A percentile compares a stretch with the other conserved stretches of the same genome.
Conservation (phyloP, 1,140 invertebrate genomes). For the Globodera rostochiensis region DNA sequence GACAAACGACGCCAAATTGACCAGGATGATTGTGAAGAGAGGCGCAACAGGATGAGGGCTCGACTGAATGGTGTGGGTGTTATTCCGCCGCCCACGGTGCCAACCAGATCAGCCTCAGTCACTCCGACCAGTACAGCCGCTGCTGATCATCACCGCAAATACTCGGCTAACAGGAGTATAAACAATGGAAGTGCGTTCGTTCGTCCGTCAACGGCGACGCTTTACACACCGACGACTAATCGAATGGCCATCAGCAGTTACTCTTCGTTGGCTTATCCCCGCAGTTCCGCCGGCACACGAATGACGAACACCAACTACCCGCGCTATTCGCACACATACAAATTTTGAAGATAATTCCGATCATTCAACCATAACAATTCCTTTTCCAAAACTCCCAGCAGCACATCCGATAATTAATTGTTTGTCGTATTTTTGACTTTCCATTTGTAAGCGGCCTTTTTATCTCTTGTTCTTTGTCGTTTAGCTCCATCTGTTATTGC, state of each 20-base stretch:
- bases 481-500: too few species aligned
- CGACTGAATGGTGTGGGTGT: not conserved
- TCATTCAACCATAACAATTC: too few species aligned
- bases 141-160: not conserved
- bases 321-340: not conserved
- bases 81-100: not conserved
- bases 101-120: not conserved
- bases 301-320: not conserved
- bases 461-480: too few species aligned
- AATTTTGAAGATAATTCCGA: not conserved
- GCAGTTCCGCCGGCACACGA: not conserved
- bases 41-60: not conserved
- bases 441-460: too few species aligned
- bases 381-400: too few species aligned
- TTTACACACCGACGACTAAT: not conserved
- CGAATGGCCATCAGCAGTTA: constrained; percentile 5
- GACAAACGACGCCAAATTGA: not conserved
- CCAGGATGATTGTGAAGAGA: not conserved
- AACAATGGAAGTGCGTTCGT: not conserved
- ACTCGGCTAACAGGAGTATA: not conserved
- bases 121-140: not conserved
- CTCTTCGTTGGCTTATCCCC: not conserved
- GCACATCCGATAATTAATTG: too few species aligned
- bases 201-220: not conserved
- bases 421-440: too few species aligned